Evolutionary conservation across 2,797 vertebrate species (phyloP), one percentile per base, ranked within the genome.

Genomic region (Antennarius maculatus): DNA sequence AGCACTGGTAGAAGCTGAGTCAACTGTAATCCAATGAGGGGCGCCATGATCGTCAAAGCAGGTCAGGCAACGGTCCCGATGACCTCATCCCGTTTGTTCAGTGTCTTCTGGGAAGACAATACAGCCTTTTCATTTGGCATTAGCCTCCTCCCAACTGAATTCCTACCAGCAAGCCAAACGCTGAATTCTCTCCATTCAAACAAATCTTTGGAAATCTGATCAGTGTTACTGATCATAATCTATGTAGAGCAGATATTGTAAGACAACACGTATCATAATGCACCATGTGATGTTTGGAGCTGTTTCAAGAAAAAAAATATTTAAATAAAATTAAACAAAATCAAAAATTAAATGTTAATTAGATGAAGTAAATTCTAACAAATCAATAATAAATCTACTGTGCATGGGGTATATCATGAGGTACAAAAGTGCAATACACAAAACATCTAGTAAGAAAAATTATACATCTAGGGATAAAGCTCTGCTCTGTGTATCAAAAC

Each of bases 31-130:
- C 90, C 90, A 89, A 91, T 88, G 84, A 88, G 90, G 85, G 89
- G 83, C 76, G 88, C 88, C 87, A 71, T 83, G 76, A 76, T 82
- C 87, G 70, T 83, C 80, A 78, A 80, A 65, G 71, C 66, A 72
- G 85, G 68, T 75, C 83, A 69, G 59, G 71, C 86, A 77, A 71
- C 73, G 71, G 80, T 86, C 81, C 76, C 52, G 61, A 86, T 93
- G 90, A 93, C 88, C 88, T 93, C 90, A 92, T 87, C 82, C 76
- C 77, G 84, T 89, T 89, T 90, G 89, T 92, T 90, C 90, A 76
- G 59, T 85, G 89, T 89, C 85, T 91, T 90, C 84, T 80, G 73
- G 68, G 79, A 80, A 84, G 75, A 92, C 90, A 93, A 92, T 88
- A 81, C 51, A 76, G 74, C 75, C 87, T 88, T 86, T 91, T 90